Conservation (phyloP, 2,797 vertebrate genomes). For the Lophura swinhoii region DNA sequence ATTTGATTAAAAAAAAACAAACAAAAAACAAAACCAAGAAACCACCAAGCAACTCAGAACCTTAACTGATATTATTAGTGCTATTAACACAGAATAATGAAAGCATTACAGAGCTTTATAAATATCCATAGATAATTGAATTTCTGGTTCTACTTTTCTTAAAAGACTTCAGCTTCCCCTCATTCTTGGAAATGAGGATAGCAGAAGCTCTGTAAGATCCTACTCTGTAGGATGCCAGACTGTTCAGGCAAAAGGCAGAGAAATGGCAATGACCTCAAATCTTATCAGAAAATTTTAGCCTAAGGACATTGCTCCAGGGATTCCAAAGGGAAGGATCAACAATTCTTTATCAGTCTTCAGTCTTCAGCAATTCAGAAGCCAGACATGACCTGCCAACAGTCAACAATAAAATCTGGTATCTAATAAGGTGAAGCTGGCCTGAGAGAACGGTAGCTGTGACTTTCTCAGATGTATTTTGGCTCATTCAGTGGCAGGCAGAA, state of each 20-base stretch:
- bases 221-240: not conserved
- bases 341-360: not conserved
- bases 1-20: not conserved
- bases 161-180: not conserved
- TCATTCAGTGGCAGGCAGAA: not conserved
- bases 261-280: not conserved
- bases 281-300: not conserved
- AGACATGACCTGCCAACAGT: not conserved
- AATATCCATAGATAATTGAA: not conserved
- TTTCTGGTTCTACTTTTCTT: constrained; percentile 1
- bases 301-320: not conserved
- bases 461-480: not conserved
- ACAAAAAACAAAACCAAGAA: not conserved
- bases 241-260: not conserved
- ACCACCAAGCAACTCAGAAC: not conserved
- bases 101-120: not conserved
- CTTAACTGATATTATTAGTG: not conserved
- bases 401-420: not conserved
- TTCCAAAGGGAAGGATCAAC: not conserved
- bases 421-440: constrained; percentile 1
- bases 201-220: not conserved
- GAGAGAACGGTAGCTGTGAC: not conserved
- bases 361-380: not conserved
- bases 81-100: not conserved
- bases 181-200: constrained; percentile 16